Percentiles rank a stretch among this genome's conserved stretches.
These are phyloP conservation scores for Hirundichthys speculiger DNA, from an alignment of 2,113 vertebrate species.

Conservation along the genomic window DNA sequence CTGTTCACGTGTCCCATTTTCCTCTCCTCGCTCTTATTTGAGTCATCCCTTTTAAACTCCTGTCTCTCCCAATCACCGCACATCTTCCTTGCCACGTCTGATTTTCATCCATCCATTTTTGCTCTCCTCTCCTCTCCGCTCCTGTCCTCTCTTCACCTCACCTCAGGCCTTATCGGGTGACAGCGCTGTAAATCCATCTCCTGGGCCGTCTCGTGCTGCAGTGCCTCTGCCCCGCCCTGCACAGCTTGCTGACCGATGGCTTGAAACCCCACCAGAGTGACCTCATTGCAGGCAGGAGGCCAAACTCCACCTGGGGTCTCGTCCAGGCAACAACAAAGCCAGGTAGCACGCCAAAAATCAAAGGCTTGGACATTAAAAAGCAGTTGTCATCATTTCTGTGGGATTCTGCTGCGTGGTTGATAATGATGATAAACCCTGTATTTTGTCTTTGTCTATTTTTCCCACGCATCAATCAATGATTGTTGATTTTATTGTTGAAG, in stretches of 20 bases:
- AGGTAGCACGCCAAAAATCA: conserved; percentile 73
- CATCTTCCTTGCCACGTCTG: conserved; percentile 24
- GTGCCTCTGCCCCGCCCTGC: conserved; percentile 90
- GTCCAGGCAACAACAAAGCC: conserved; percentile 90
- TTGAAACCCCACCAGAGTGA: conserved; percentile 96
- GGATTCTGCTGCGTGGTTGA: not conserved
- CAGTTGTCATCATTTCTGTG: conserved; percentile 1
- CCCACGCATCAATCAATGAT: conserved; percentile 19
- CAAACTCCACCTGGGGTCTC: conserved; percentile 90
- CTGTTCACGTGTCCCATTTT: conserved; percentile 20
- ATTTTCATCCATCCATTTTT: no score
- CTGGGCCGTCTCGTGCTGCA: conserved; percentile 92
- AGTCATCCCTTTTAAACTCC: conserved; percentile 32
- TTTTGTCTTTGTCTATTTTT: conserved; percentile 12
- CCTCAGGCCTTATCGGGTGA: conserved; percentile 92
- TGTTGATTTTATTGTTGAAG: conserved; percentile 43
- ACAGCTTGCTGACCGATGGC: conserved; percentile 87
- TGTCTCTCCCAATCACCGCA: conserved; percentile 22
- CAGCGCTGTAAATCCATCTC: conserved; percentile 90
- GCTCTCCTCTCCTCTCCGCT: conserved; percentile 4
- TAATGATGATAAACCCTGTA: conserved; percentile 20
- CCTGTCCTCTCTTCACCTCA: conserved; percentile 6
- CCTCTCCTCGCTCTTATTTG: conserved; percentile 16
- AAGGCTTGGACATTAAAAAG: not conserved
- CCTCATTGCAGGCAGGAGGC: conserved; percentile 90